Base-by-base conservation (phyloP, 2,113 vertebrate species). In the Probosciger aterrimus region DNA sequence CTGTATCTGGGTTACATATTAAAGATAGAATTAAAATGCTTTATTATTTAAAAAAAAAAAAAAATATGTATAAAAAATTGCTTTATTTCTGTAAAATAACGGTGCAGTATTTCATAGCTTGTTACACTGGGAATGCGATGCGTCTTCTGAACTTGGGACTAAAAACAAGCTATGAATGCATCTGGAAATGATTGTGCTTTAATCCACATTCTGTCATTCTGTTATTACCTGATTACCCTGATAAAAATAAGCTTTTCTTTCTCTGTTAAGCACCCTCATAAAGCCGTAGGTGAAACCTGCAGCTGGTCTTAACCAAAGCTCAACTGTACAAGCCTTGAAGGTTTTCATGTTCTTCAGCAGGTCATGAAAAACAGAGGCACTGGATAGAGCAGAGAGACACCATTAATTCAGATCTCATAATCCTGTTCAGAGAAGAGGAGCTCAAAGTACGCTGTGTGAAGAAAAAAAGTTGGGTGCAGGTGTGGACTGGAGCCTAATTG, bases 401-500 rank as follows among this genome's bases (percentile, higher is more conserved):
- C 35, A 46, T 86, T 78, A 92, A 93, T 86, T 95, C 89, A 90
- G 55, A 64, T 53, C 87, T 88, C 53, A 55, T 85, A 79, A 77
- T 67, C 73, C 69, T 90, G n/a, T 60, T 92, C 87, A 75, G 89
- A 90, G 89, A 63, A 81, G 24, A 85, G 74, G 53, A 95, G 46
- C 91, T 96, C 95, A 92, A 93, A 95, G 95, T 89, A n/a, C n/a
- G 14, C 83, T 78, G 23, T 60, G n/a, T 44, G 79, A 79, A 88
- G 86, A 90, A 91, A 44, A 75, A 80, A 80, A 77, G 39, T 33
- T 1, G 1, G 75, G 93, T 95, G 82, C 95, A 96, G 94, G 91
- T 97, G 94, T 92, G 82, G 50, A 94, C 52, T 83, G 79, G 65
- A 90, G 60, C 87, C 85, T 96, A 97, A 97, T 97, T 95, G 91